Base-by-base conservation (phyloP, 2,113 vertebrate species). In the Lynx canadensis region DNA sequence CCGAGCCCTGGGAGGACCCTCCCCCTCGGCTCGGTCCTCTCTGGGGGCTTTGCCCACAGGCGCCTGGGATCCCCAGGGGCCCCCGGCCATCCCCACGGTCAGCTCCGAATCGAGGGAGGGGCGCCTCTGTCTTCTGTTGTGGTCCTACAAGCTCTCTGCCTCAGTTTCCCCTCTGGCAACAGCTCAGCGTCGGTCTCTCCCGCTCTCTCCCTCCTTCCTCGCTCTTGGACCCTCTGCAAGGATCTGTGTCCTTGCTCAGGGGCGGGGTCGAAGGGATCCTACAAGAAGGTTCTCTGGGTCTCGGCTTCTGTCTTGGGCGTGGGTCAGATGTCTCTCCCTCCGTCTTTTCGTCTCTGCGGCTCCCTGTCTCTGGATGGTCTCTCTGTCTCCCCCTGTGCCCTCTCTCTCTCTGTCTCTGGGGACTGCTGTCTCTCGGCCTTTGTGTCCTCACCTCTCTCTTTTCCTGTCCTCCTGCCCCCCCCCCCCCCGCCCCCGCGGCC, bases 401-500 rank as follows among this genome's bases (percentile, higher is more conserved):
- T n/a, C 63, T 50, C 63, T 50, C 63, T 50, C 25, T 66, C 31
- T 29, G 21, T 33, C 63, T 89, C 79, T 52, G 41, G 71, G 21
- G 84, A 60, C 93, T 45, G 25, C n/a, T 23, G 33, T 36, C 52
- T 65, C 68, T 71, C 6, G 1, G 45, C 31, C 92, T 96, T 21
- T 23, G 71, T 84, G 63, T 65, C 50, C 19, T 4, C 38, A 7
- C 45, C 21, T 12, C 78, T 12, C 66, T 18, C n/a, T 5, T 27
- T 65, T 60, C 18, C 71, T 68, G 8, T 15, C 50, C 19, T 33
- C 14, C 48, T 16, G 14, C 4, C 0, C 10, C 76, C 55, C n/a
- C n/a, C 1, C 0, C 1, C n/a, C 36, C 66, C 2, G 0, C 2
- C n/a, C 36, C 66, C 1, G 0, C 2, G 21, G 33, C 48, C 63